These are phyloP conservation scores for Oscheius onirici DNA, from an alignment of 2,888 invertebrate genomes.

Conservation along the genomic window DNA sequence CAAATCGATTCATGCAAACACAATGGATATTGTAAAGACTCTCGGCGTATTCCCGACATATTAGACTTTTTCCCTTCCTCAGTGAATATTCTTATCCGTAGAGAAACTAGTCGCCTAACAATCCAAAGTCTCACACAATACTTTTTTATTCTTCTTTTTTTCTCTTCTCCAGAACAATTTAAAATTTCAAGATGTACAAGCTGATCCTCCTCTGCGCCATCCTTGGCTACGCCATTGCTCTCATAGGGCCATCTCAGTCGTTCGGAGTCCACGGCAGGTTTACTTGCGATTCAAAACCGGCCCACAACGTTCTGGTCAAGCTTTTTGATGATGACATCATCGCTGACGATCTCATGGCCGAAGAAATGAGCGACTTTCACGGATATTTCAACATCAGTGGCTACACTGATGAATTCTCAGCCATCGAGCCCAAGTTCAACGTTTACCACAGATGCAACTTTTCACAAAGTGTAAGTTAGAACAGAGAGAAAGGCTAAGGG, in stretches of 20 bases:
- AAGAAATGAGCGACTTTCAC: slow-evolving; percentile 34
- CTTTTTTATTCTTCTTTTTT: not conserved
- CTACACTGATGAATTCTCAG: slow-evolving; percentile 37
- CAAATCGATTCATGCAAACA: too few relatives aligned
- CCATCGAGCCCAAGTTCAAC: slow-evolving; percentile 55
- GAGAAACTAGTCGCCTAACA: too few relatives aligned
- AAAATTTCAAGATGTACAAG: not conserved
- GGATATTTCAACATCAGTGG: slow-evolving; percentile 36
- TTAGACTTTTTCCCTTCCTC: too few relatives aligned
- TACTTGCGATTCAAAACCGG: slow-evolving; percentile 27
- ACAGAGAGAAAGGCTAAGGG: not conserved
- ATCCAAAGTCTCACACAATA: too few relatives aligned
- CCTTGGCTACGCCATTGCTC: slow-evolving; percentile 17
- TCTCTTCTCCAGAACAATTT: not conserved
- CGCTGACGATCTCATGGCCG: slow-evolving; percentile 44
- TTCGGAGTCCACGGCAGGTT: slow-evolving; percentile 31
- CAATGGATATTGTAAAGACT: too few relatives aligned
- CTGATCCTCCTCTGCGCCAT: slow-evolving; percentile 3
- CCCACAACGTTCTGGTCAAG: slow-evolving; percentile 31
- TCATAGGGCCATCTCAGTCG: slow-evolving; percentile 30
- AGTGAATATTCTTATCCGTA: too few relatives aligned
- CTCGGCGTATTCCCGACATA: too few relatives aligned
- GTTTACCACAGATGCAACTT: slow-evolving; percentile 57
- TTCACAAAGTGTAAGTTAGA: slow-evolving; percentile 40
- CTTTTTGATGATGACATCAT: slow-evolving; percentile 37